Evolutionary conservation across 1,140 invertebrate genomes (phyloP), one percentile per base, ranked within the genome.

Genomic region (Steinernema khuongi): DNA sequence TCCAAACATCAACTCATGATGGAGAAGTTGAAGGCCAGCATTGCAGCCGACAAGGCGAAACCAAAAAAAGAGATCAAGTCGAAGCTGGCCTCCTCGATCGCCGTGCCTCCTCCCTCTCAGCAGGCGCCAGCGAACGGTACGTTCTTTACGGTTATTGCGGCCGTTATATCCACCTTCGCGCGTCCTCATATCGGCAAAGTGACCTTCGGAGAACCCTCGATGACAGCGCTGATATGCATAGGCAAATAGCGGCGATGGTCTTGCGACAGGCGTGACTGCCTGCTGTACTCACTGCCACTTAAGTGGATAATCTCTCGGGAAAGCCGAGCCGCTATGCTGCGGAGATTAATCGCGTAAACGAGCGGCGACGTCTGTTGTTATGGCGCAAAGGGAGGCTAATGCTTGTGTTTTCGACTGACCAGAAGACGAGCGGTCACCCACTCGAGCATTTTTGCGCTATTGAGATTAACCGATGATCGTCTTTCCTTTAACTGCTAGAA

Each of bases 1-100:
- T 77, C 77, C 14, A 78, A 78, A 60, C 75, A 78, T 70, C 77
- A 78, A 60, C 30, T 74, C 1, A 78, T 77, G 76, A 77, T 77
- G 76, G 75, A 77, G 30, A 44, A 77, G 28, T 29, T 77, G 66
- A 77, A 77, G 31, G 76, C 70, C 26, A 72, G 74, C 41, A 77
- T 77, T 66, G 76, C 75, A 36, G 76, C 76, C n/a, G 76, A 77
- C 33, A 77, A 77, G 60, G 71, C 67, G 17, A 77, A 77, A 43
- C 76, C 76, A 31, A 77, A 77, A 43, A 75, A 77, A 32, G 76
- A 77, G 67, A 50, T 74, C n/a, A 77, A 77, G 50, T 60, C 50
- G 50, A 60, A 60, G 50, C 19, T 60, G 50, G 50, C 50, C 50
- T 11, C 22, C 19, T 60, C 50, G 50, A 60, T 60, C 50, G 7